Conservation (phyloP, 2,888 invertebrate genomes). For the Ectobius pallidus region DNA sequence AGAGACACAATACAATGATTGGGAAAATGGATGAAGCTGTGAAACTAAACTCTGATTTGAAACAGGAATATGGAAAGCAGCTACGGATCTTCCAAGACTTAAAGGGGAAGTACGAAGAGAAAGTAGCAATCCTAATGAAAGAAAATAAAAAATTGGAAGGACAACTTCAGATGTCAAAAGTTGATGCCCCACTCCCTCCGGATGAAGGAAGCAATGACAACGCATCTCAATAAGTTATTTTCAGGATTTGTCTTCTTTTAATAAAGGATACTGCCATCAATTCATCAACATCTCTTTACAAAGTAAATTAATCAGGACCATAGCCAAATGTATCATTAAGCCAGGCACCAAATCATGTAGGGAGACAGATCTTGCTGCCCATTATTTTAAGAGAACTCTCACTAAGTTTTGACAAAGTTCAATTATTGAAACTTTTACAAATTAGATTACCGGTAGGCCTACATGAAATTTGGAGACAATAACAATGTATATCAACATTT, state of each 20-base stretch:
- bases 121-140: conserved; percentile 62
- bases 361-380: too few relatives aligned
- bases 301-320: too few relatives aligned
- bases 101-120: conserved; percentile 69
- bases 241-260: not conserved
- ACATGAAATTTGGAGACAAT: too few relatives aligned
- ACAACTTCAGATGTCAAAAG: not conserved
- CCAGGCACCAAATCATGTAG: too few relatives aligned
- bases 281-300: too few relatives aligned
- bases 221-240: not conserved
- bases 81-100: conserved; percentile 73
- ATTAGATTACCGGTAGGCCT: too few relatives aligned
- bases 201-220: not conserved
- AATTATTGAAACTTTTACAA: too few relatives aligned
- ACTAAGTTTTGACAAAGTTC: too few relatives aligned
- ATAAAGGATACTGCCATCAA: not conserved
- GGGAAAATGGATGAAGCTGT: conserved; percentile 74
- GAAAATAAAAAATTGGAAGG: conserved; percentile 54
- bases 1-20: conserved; percentile 70
- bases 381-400: too few relatives aligned
- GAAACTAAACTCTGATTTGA: conserved; percentile 74
- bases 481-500: too few relatives aligned
- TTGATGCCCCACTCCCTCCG: not conserved
- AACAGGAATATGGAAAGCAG: conserved; percentile 79
- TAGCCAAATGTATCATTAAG: too few relatives aligned